Evolutionary conservation across 2,888 invertebrate genomes (phyloP).

Genomic region (Clistopyga incitator): DNA sequence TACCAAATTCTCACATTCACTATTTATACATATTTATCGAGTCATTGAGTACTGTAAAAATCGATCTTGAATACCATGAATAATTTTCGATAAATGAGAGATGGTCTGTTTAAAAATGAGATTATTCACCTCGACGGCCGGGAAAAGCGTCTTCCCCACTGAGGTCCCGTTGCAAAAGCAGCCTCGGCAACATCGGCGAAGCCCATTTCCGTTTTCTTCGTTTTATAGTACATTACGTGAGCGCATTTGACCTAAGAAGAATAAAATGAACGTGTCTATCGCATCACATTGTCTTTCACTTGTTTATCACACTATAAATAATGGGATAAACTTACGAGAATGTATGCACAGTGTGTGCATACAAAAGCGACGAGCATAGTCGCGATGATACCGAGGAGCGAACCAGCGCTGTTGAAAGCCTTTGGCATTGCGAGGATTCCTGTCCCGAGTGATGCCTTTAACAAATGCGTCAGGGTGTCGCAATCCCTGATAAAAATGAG

Average conservation of each 20-base stretch:
- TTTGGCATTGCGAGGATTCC: slow-evolving; percentile 98
- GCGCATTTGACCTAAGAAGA: slow-evolving; percentile 90
- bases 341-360: slow-evolving; percentile 97
- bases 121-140: slow-evolving; percentile 87
- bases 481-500: slow-evolving; percentile 88
- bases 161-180: slow-evolving; percentile 92
- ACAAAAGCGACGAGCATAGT: slow-evolving; percentile 94
- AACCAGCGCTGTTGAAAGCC: slow-evolving; percentile 95
- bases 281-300: slow-evolving; percentile 6
- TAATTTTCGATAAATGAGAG: no score
- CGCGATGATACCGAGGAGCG: slow-evolving; percentile 93
- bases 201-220: slow-evolving; percentile 90
- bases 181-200: slow-evolving; percentile 95
- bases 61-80: neutral
- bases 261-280: slow-evolving; percentile 61
- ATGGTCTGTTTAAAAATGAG: neutral
- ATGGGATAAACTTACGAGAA: slow-evolving; percentile 88
- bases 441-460: slow-evolving; percentile 98
- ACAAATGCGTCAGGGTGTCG: slow-evolving; percentile 96
- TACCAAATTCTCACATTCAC: neutral
- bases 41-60: neutral
- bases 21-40: neutral
- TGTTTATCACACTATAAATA: slow-evolving; percentile 6
- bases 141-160: slow-evolving; percentile 88
- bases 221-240: slow-evolving; percentile 91